phyloP scores from a whole-genome alignment of 2,113 vertebrate genomes.

The Hylia prasina region DNA sequence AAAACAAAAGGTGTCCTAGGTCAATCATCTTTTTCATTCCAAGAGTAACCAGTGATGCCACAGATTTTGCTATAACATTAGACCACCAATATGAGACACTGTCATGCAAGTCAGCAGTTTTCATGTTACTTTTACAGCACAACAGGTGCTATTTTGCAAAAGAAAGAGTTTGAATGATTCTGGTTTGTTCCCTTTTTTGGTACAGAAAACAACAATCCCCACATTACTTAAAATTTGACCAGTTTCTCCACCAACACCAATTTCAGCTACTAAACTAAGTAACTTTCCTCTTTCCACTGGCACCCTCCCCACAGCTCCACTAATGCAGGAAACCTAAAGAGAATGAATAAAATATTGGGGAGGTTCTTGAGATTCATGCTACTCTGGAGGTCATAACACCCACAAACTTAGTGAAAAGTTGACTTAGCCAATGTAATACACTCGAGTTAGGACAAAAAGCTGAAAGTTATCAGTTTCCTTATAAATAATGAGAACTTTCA shows the following conservation, averaged over 20 bases:
- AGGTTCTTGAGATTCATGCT: not conserved
- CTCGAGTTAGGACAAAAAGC: rapidly evolving
- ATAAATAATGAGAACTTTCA: not conserved
- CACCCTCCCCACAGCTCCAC: not conserved
- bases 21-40: not conserved
- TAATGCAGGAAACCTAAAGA: not conserved
- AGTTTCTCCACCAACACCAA: not conserved
- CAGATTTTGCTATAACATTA: not conserved
- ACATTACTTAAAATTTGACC: not conserved
- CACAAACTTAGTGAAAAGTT: not conserved
- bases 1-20: not conserved
- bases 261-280: not conserved
- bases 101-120: not conserved
- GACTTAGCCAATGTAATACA: not conserved
- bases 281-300: not conserved
- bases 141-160: not conserved
- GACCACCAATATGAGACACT: not conserved
- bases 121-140: not conserved
- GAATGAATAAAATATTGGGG: not conserved
- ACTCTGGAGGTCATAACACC: not conserved
- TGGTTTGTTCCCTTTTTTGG: not conserved
- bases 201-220: not conserved
- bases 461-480: not conserved
- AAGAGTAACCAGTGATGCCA: not conserved
- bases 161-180: not conserved